These are phyloP conservation scores for Metellina segmentata DNA, from an alignment of 2,888 invertebrate genomes.

Conservation along the genomic window DNA sequence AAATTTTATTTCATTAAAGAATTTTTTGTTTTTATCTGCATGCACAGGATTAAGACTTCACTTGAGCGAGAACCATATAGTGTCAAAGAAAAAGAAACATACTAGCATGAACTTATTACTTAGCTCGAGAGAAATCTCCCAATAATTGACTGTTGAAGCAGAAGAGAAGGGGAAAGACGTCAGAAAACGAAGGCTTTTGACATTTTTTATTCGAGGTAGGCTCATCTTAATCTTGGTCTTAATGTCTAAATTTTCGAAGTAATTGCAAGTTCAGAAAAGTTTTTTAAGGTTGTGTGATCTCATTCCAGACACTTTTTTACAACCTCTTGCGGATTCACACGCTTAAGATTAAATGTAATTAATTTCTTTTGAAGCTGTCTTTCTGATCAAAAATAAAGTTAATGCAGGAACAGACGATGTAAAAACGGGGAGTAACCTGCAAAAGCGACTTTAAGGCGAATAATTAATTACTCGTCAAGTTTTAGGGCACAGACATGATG, in stretches of 20 bases:
- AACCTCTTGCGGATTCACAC: not conserved
- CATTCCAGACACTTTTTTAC: not conserved
- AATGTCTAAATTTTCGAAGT: not conserved
- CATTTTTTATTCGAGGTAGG: not conserved
- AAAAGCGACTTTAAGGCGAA: too few relatives aligned
- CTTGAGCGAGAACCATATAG: not conserved
- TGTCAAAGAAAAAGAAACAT: not conserved
- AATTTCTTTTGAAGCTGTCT: not conserved
- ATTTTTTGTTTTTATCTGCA: not conserved
- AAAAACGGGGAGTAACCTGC: not conserved
- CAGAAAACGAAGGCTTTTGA: not conserved
- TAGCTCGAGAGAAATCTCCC: conserved; percentile 1
- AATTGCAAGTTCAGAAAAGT: not conserved
- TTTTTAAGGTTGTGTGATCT: not conserved
- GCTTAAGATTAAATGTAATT: not conserved
- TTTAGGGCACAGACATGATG: too few relatives aligned
- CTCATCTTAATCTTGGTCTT: not conserved
- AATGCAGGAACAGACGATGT: not conserved
- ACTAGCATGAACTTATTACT: not conserved
- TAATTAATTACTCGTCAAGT: too few relatives aligned
- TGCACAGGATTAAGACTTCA: not conserved
- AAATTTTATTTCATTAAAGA: too few relatives aligned
- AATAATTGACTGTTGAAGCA: conserved; percentile 7
- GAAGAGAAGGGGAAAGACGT: not conserved
- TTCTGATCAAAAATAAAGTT: not conserved